Base-by-base conservation (phyloP, 2,797 vertebrate species). In the Loriculus beryllinus region DNA sequence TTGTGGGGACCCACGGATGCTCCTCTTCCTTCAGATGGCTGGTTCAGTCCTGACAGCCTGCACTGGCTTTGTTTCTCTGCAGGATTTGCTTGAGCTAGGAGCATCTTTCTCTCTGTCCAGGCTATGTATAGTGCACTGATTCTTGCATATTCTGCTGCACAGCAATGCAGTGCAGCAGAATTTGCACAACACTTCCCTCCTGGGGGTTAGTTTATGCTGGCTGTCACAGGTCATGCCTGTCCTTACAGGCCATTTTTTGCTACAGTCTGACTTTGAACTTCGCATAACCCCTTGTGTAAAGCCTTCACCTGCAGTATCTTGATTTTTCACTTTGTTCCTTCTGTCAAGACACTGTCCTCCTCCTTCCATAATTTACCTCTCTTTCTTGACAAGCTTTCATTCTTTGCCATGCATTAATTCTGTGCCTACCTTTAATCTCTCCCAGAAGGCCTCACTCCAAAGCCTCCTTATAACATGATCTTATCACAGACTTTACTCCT, bases 271-370 rank as follows among this genome's bases (percentile, higher is more conserved):
- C 87, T 94, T 74, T 93, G 92, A 96, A 94, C 92, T 94, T 78
- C 67, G 14, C 31, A 21, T 31, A 79, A 96, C 85, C 89, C 47
- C 7, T 71, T 16, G 8, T 5, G 0, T 85, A 79, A 92, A 92
- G 79, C 63, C 57, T 83, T 94, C 85, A 90, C 82, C 69, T 90
- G 79, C 65, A 77, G 35, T 70, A 49, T 83, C 65, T 80, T 93
- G 72, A 86, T 92, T 92, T 95, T 96, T 95, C 8, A 88, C 76
- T 93, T 88, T 65, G 82, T 78, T 89, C 87, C 78, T 93, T 91
- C 64, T 93, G 82, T 95, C 86, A 94, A 89, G 86, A 75, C 60
- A 51, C 65, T 78, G 84, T 91, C 91, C 91, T 95, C 84, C 94
- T 89, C 49, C 69, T 76, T 51, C 72, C 35, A 9, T 86, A 85